Percentiles rank a stretch among this genome's conserved stretches.
These are phyloP conservation scores for Diacarnus erythraeanus DNA, from an alignment of 37 sponge, comb jelly and placozoan genomes.

Conservation along the genomic window DNA sequence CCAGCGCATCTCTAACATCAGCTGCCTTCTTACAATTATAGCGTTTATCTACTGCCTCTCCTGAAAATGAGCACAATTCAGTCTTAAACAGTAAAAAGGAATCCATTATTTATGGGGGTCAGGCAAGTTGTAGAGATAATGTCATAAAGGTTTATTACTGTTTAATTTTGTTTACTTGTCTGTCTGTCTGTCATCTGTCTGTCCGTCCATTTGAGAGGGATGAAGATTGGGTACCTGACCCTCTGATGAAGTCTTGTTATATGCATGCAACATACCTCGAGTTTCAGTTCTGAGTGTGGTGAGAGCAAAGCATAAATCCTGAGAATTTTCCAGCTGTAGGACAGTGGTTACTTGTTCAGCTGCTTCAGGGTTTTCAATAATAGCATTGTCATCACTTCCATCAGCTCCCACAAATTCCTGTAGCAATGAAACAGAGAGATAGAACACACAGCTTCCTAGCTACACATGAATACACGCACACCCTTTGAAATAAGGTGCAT, in stretches of 20 bases:
- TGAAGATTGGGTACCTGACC: too few relatives aligned
- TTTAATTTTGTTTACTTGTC: too few relatives aligned
- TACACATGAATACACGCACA: background rate
- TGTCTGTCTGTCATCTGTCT: too few relatives aligned
- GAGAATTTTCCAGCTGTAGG: conserved; percentile 36
- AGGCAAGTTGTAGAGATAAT: too few relatives aligned
- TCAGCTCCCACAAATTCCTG: conserved; percentile 55
- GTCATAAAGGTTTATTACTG: too few relatives aligned
- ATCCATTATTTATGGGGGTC: too few relatives aligned
- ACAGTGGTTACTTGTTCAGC: conserved; percentile 21
- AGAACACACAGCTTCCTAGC: background rate
- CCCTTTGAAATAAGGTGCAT: too few relatives aligned
- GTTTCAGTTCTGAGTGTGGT: conserved; percentile 67
- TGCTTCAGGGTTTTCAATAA: conserved; percentile 19
- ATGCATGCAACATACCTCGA: conserved; percentile 63
- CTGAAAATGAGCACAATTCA: conserved; percentile 6
- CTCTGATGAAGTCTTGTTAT: too few relatives aligned
- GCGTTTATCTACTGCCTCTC: conserved; percentile 69
- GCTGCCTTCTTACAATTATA: conserved; percentile 66
- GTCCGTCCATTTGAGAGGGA: too few relatives aligned
- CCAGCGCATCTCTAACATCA: conserved; percentile 73
- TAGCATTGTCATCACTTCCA: conserved; percentile 45
- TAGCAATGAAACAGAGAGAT: background rate
- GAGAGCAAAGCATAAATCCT: conserved; percentile 59
- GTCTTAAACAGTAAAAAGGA: too few relatives aligned